Evolutionary conservation across 2,113 vertebrate genomes (phyloP).

Genomic region (Paradisaea rubra): DNA sequence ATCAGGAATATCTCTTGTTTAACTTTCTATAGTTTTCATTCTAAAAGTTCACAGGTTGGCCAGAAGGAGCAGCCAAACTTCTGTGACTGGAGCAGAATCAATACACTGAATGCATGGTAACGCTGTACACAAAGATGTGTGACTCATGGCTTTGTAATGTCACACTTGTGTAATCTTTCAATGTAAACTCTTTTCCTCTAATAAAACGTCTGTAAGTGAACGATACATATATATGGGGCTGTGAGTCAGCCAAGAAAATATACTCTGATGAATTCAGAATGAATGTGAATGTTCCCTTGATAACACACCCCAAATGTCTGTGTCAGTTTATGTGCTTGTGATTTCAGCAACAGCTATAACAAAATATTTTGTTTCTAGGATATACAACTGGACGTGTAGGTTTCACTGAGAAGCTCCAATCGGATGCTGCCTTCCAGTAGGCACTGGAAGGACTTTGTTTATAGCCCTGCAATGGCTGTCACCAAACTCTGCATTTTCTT

Average conservation of each 20-base stretch:
- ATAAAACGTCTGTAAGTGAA: slow-evolving; percentile 25
- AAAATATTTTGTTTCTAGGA: slow-evolving; percentile 67
- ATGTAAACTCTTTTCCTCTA: slow-evolving; percentile 47
- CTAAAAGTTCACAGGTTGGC: slow-evolving; percentile 29
- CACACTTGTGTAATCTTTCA: slow-evolving; percentile 57
- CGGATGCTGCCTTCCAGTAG: neutral
- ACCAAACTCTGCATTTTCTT: neutral
- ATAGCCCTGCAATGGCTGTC: neutral
- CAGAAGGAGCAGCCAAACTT: slow-evolving; percentile 51
- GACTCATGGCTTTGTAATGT: slow-evolving; percentile 53
- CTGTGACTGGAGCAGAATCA: slow-evolving; percentile 41
- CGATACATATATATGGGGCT: neutral
- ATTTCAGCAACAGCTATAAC: slow-evolving; percentile 49
- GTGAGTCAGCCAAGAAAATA: slow-evolving; percentile 45
- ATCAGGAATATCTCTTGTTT: neutral
- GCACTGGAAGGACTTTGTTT: neutral
- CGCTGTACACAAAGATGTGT: slow-evolving; percentile 53
- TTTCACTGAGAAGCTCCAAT: neutral
- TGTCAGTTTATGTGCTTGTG: slow-evolving; percentile 21
- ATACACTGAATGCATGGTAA: slow-evolving; percentile 43
- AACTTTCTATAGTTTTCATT: slow-evolving; percentile 6
- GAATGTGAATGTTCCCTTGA: slow-evolving; percentile 45
- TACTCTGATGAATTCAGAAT: slow-evolving; percentile 50
- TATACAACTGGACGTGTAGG: neutral
- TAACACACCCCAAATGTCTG: slow-evolving; percentile 8